Evolutionary conservation across 2,888 invertebrate genomes (phyloP).

Genomic region (Drosophila engyochracea): DNA sequence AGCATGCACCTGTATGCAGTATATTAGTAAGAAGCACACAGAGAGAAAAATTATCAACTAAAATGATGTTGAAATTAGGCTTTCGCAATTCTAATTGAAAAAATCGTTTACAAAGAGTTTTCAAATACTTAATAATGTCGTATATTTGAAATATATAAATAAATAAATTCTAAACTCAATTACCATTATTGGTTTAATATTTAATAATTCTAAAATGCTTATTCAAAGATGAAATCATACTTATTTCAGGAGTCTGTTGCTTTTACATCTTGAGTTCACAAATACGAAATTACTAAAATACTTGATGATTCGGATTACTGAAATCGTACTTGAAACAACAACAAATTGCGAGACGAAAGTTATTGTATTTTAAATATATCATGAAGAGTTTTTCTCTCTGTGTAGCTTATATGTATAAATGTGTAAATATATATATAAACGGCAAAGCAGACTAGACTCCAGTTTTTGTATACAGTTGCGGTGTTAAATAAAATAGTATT

Average conservation of each 20-base stretch:
- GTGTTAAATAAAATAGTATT: conserved; percentile 3
- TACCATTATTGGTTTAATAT: not conserved
- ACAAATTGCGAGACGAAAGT: not conserved
- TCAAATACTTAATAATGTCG: not conserved
- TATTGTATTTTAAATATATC: not conserved
- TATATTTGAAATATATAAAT: not conserved
- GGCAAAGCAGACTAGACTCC: conserved; percentile 25
- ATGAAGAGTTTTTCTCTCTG: not conserved
- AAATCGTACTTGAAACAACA: not conserved
- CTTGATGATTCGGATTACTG: not conserved
- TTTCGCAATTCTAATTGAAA: not conserved
- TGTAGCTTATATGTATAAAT: not conserved
- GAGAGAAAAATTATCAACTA: not conserved
- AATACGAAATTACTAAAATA: not conserved
- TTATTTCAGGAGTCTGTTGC: not conserved
- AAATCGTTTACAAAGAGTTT: not conserved
- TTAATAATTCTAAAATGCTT: not conserved
- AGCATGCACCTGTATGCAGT: not conserved
- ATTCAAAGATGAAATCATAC: not conserved
- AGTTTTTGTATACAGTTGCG: not conserved
- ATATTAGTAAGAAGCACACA: not conserved
- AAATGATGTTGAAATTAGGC: not conserved
- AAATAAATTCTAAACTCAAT: not conserved
- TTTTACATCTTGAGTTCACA: not conserved
- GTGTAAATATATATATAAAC: not conserved